Percentiles rank a stretch among this genome's conserved stretches.
Conservation (phyloP, 2,888 invertebrate genomes). For the Oscheius myriophilus region DNA sequence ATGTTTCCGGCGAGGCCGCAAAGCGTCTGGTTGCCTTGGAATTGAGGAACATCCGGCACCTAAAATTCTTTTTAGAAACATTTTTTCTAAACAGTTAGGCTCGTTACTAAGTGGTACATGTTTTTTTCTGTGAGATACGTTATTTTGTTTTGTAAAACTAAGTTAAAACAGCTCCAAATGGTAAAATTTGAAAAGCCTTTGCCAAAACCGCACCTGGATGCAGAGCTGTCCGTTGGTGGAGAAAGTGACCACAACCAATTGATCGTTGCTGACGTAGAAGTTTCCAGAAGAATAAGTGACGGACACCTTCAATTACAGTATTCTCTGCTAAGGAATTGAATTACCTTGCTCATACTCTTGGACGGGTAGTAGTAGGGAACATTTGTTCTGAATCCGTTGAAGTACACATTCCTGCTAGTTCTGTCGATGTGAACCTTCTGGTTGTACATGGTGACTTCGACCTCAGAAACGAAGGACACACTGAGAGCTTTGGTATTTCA, state of each 20-base stretch:
- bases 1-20: conserved; percentile 63
- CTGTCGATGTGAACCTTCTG: conserved; percentile 52
- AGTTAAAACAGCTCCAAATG: too few relatives aligned
- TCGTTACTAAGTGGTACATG: too few relatives aligned
- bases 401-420: conserved; percentile 40
- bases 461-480: conserved; percentile 51
- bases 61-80: not conserved
- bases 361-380: conserved; percentile 60
- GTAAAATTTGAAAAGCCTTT: too few relatives aligned
- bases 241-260: conserved; percentile 44
- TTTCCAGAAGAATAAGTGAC: conserved; percentile 39
- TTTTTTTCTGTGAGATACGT: too few relatives aligned
- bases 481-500: conserved; percentile 32
- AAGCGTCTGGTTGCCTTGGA: conserved; percentile 51
- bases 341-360: conserved; percentile 28
- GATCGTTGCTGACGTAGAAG: conserved; percentile 45
- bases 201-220: conserved; percentile 37
- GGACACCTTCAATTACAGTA: not conserved
- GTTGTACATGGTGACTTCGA: conserved; percentile 55
- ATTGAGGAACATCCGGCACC: conserved; percentile 57
- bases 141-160: too few relatives aligned
- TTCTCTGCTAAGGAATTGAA: not conserved
- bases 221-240: conserved; percentile 38
- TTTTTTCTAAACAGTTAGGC: not conserved
- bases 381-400: conserved; percentile 49